Conservation (phyloP, 1,140 invertebrate species). For the Aplysia californica region DNA sequence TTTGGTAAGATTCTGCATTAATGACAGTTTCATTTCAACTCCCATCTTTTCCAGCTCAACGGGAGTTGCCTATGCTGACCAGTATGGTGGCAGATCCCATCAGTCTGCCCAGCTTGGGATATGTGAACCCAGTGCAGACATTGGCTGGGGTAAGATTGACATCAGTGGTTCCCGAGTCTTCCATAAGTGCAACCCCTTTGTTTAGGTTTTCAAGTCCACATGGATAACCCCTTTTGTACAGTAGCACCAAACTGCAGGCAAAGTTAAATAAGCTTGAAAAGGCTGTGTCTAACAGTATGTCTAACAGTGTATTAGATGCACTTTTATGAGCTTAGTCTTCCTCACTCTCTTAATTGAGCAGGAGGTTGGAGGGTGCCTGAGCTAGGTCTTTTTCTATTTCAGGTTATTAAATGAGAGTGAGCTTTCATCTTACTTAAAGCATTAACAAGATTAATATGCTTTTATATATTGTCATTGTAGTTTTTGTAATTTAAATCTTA, state of each 20-base stretch:
- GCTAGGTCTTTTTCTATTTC: too few relatives aligned
- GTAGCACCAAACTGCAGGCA: background rate
- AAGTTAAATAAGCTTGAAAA: background rate
- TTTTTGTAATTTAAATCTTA: too few relatives aligned
- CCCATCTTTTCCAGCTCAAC: slow-evolving; percentile 11
- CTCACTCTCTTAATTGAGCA: too few relatives aligned
- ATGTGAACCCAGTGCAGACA: slow-evolving; percentile 17
- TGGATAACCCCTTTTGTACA: background rate
- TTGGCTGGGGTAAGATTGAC: background rate
- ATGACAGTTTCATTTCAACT: background rate
- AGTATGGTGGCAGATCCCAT: slow-evolving; percentile 24
- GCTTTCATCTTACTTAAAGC: too few relatives aligned
- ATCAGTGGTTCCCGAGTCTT: background rate
- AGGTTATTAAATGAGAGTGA: too few relatives aligned
- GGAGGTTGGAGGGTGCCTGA: too few relatives aligned
- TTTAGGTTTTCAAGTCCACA: background rate
- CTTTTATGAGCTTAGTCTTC: too few relatives aligned
- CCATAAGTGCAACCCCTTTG: background rate
- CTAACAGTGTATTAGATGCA: too few relatives aligned
- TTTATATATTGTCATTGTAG: too few relatives aligned
- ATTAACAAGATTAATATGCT: too few relatives aligned
- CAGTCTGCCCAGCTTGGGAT: slow-evolving; percentile 21
- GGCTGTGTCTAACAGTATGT: background rate
- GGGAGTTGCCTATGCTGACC: slow-evolving; percentile 14
- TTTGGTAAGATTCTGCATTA: background rate